Evolutionary conservation across 2,888 invertebrate species (phyloP).

Genomic region (Conchocele bisecta): DNA sequence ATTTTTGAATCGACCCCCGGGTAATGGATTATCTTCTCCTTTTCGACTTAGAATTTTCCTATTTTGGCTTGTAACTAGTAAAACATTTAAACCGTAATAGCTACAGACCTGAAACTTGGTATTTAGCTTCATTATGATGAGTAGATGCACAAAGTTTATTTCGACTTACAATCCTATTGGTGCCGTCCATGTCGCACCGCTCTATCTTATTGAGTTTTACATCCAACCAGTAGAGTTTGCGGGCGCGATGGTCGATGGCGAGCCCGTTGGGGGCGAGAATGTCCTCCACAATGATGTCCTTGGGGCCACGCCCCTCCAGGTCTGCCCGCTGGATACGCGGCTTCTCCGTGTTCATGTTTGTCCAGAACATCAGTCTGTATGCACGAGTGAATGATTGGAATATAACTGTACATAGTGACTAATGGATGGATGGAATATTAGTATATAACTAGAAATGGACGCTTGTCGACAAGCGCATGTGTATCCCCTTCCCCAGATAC

Average conservation of each 20-base stretch:
- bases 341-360: constrained; percentile 92
- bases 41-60: too few relatives aligned
- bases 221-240: constrained; percentile 93
- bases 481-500: too few relatives aligned
- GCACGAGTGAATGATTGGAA: neutral
- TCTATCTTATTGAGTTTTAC: constrained; percentile 93
- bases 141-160: too few relatives aligned
- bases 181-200: constrained; percentile 91
- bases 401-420: neutral
- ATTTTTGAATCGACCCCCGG: too few relatives aligned
- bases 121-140: too few relatives aligned
- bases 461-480: too few relatives aligned
- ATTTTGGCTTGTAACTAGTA: too few relatives aligned
- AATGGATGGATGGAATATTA: too few relatives aligned
- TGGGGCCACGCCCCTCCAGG: constrained; percentile 88
- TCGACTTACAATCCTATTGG: constrained; percentile 87
- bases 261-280: constrained; percentile 94
- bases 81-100: too few relatives aligned
- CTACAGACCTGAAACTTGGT: too few relatives aligned
- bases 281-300: constrained; percentile 88
- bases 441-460: too few relatives aligned
- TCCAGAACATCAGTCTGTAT: constrained; percentile 91
- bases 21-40: too few relatives aligned
- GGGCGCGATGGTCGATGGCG: constrained; percentile 90
- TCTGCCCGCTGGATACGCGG: constrained; percentile 92